These are phyloP conservation scores for Eonycteris spelaea DNA, from an alignment of 2,113 vertebrate genomes.

Conservation along the genomic window DNA sequence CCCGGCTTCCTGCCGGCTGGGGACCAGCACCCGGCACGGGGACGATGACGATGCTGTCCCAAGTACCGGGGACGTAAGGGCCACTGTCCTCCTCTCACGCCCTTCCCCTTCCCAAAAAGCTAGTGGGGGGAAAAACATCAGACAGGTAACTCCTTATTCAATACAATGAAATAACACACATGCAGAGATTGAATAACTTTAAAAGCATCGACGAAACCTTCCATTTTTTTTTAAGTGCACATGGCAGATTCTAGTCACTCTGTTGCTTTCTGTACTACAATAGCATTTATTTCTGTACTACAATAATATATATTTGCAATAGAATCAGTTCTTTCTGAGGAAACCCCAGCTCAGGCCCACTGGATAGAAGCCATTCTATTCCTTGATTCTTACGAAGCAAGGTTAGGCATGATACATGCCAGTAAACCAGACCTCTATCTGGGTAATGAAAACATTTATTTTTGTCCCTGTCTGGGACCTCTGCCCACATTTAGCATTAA, in stretches of 20 bases:
- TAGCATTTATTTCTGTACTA: neutral
- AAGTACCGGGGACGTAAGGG: neutral
- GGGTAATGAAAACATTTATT: neutral
- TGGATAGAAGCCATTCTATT: neutral
- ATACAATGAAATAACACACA: neutral
- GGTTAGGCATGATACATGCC: neutral
- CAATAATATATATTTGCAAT: neutral
- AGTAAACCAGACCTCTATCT: neutral
- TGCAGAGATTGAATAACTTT: neutral
- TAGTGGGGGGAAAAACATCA: neutral
- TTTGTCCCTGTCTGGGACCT: neutral
- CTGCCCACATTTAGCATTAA: neutral
- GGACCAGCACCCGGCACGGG: accelerated
- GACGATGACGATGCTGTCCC: neutral
- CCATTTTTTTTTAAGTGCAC: neutral
- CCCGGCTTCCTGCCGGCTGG: neutral
- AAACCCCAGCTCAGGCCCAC: neutral
- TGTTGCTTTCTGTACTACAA: neutral
- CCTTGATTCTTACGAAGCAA: constrained; percentile 10
- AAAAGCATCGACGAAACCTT: constrained; percentile 34
- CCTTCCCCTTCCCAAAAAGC: neutral
- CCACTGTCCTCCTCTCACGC: neutral
- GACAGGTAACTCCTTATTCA: neutral
- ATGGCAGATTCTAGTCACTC: constrained; percentile 31
- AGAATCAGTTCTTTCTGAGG: neutral